Evolutionary conservation across 2,888 invertebrate genomes (phyloP).

Genomic region (Sarcophaga rosellei): DNA sequence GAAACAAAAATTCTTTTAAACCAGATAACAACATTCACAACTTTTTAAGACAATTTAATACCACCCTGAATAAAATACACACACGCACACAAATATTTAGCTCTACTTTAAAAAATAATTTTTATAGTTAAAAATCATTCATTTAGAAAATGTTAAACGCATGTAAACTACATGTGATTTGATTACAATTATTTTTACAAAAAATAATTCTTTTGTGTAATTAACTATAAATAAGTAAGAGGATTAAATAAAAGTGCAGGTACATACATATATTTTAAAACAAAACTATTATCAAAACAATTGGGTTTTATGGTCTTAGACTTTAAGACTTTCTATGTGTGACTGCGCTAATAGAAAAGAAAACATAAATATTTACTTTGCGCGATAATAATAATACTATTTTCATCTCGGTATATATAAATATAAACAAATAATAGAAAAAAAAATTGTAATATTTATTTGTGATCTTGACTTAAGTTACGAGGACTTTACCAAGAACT

Average conservation of each 20-base stretch:
- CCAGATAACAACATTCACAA: slow-evolving; percentile 42
- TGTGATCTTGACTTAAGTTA: slow-evolving; percentile 2
- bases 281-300: slow-evolving; percentile 1
- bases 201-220: slow-evolving; percentile 10
- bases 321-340: not conserved
- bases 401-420: not conserved
- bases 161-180: slow-evolving; percentile 60
- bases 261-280: not conserved
- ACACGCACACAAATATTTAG: not conserved
- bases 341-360: slow-evolving; percentile 4
- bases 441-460: slow-evolving; percentile 2
- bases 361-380: slow-evolving; percentile 46
- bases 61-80: slow-evolving; percentile 13
- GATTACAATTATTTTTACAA: not conserved
- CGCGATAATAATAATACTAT: slow-evolving; percentile 20
- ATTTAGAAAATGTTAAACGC: slow-evolving; percentile 41
- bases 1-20: slow-evolving; percentile 25
- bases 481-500: slow-evolving; percentile 34
- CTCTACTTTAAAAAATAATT: not conserved
- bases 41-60: slow-evolving; percentile 40
- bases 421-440: slow-evolving; percentile 4
- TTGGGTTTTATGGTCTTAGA: not conserved
- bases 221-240: not conserved
- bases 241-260: not conserved
- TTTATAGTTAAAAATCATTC: slow-evolving; percentile 44